phyloP scores from a whole-genome alignment of 1,140 invertebrate genomes.

The Oscheius sp. region DNA sequence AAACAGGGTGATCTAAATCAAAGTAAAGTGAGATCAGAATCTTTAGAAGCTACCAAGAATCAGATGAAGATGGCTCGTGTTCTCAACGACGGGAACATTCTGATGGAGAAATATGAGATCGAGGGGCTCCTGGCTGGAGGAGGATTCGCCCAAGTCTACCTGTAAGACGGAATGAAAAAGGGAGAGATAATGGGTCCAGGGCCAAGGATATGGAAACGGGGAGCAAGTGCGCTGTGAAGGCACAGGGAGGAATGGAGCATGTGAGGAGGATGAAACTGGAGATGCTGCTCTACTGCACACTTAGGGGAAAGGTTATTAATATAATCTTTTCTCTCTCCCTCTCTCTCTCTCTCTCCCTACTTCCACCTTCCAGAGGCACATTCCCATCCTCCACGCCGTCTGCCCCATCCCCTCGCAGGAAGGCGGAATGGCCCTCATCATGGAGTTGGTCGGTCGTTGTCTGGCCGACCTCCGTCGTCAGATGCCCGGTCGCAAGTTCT shows the following conservation, averaged over 20 bases:
- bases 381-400: not conserved
- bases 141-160: not conserved
- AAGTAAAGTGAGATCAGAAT: too few relatives aligned
- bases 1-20: too few relatives aligned
- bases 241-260: not conserved
- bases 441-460: conserved; percentile 26
- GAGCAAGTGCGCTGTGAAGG: not conserved
- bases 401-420: not conserved
- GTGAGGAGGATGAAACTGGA: not conserved
- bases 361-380: too few relatives aligned
- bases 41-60: too few relatives aligned
- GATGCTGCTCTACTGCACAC: not conserved
- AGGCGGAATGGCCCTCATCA: conserved; percentile 12
- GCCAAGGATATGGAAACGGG: not conserved
- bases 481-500: not conserved
- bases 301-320: not conserved
- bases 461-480: conserved; percentile 32
- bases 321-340: too few relatives aligned
- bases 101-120: not conserved
- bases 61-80: not conserved
- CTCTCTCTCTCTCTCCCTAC: too few relatives aligned
- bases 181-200: too few relatives aligned
- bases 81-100: not conserved
- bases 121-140: not conserved
- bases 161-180: too few relatives aligned